Conservation (phyloP, 2,797 vertebrate species). For the Tenualosa ilisha region DNA sequence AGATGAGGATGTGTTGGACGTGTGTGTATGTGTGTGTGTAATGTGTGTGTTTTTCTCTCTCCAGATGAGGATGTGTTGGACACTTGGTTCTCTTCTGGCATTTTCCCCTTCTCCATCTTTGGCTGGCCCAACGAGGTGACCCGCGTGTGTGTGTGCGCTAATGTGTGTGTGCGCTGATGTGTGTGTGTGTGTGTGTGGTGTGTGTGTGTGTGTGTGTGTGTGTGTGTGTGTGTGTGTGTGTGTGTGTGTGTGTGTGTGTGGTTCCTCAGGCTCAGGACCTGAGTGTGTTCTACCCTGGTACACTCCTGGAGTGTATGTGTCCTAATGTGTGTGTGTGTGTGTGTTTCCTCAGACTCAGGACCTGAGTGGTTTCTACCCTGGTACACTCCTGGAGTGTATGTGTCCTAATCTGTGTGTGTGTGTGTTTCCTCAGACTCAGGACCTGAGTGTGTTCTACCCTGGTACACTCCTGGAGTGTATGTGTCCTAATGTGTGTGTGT, state of each 20-base stretch:
- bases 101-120: constrained; percentile 92
- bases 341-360: constrained; percentile 76
- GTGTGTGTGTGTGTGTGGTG: constrained; percentile 19
- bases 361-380: constrained; percentile 87
- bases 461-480: constrained; percentile 82
- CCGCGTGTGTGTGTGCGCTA: background rate
- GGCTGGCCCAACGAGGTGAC: constrained; percentile 87
- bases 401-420: background rate
- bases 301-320: constrained; percentile 76
- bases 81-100: constrained; percentile 93
- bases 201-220: background rate
- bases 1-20: constrained; percentile 57
- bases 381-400: constrained; percentile 81
- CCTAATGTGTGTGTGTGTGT: constrained; percentile 8
- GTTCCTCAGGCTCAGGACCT: constrained; percentile 80
- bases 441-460: constrained; percentile 88
- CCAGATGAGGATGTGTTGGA: constrained; percentile 91
- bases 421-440: constrained; percentile 72
- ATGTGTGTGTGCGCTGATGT: background rate
- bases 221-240: constrained; percentile 21
- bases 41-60: constrained; percentile 30
- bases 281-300: constrained; percentile 88
- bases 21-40: constrained; percentile 34
- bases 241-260: constrained; percentile 4
- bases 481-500: no score